These are phyloP conservation scores for Hydropsyche betteni DNA, from an alignment of 2,888 invertebrate genomes.

Conservation along the genomic window DNA sequence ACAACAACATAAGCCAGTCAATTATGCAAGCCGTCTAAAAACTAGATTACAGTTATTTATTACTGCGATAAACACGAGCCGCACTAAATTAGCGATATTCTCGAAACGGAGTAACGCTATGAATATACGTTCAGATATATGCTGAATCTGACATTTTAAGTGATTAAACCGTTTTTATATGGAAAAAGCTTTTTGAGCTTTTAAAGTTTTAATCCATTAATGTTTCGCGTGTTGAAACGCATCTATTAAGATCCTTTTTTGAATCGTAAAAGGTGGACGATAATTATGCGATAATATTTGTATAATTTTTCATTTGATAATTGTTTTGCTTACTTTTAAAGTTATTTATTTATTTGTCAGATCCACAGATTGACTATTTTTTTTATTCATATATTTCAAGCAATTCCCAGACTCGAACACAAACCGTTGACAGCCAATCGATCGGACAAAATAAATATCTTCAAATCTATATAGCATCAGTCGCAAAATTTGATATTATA, in stretches of 20 bases:
- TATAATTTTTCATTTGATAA: too few relatives aligned
- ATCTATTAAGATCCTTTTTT: too few relatives aligned
- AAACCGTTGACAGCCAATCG: too few relatives aligned
- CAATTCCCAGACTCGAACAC: too few relatives aligned
- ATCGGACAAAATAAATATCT: too few relatives aligned
- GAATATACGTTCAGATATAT: slow-evolving; percentile 16
- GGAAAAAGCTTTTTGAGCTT: slow-evolving; percentile 12
- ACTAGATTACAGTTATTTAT: slow-evolving; percentile 39
- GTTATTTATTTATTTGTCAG: too few relatives aligned
- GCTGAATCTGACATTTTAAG: background rate
- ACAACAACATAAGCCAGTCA: slow-evolving; percentile 53
- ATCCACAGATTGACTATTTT: too few relatives aligned
- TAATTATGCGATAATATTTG: too few relatives aligned
- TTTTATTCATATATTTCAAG: too few relatives aligned
- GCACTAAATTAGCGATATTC: slow-evolving; percentile 33
- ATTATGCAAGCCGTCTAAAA: slow-evolving; percentile 48
- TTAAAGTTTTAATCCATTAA: slow-evolving; percentile 8
- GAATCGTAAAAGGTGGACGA: too few relatives aligned
- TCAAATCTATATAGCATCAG: background rate
- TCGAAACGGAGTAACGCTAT: slow-evolving; percentile 23
- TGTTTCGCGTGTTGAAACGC: background rate
- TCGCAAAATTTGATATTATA: background rate
- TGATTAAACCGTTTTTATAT: too few relatives aligned
- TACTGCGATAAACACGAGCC: slow-evolving; percentile 32
- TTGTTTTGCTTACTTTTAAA: too few relatives aligned